Evolutionary conservation across 2,797 vertebrate genomes (phyloP).

Genomic region (Champsocephalus gunnari): DNA sequence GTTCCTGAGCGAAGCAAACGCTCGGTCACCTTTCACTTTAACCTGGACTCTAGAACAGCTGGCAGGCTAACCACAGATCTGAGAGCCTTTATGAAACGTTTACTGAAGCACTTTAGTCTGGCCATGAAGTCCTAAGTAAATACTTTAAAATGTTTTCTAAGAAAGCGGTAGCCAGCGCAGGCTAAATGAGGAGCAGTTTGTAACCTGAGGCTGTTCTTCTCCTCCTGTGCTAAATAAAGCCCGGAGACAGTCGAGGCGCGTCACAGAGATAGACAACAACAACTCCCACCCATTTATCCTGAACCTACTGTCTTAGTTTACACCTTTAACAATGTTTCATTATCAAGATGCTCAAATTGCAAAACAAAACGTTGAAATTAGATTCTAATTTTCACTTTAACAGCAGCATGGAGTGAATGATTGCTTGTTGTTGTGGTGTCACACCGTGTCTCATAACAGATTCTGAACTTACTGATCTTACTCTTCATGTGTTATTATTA

Average conservation of each 20-base stretch:
- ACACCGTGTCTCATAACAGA: no score
- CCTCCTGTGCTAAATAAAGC: constrained; percentile 25
- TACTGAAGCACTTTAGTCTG: no score
- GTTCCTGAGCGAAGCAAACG: no score
- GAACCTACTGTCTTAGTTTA: background rate
- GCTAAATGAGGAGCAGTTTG: background rate
- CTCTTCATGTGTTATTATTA: no score
- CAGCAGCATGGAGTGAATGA: background rate
- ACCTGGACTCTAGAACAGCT: no score
- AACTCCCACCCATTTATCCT: background rate
- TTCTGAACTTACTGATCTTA: background rate
- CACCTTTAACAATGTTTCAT: background rate
- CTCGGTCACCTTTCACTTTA: no score
- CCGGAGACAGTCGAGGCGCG: background rate
- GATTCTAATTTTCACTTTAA: background rate
- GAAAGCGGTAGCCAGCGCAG: no score
- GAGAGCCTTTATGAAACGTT: no score
- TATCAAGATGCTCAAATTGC: background rate
- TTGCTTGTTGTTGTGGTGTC: no score
- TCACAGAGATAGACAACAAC: constrained; percentile 16
- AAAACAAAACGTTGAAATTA: background rate
- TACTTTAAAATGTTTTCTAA: no score
- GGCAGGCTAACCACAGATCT: no score
- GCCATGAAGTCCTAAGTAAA: no score
- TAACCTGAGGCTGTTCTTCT: constrained; percentile 9